phyloP scores from a whole-genome alignment of 1,140 invertebrate species.

The Tribolium madens region DNA sequence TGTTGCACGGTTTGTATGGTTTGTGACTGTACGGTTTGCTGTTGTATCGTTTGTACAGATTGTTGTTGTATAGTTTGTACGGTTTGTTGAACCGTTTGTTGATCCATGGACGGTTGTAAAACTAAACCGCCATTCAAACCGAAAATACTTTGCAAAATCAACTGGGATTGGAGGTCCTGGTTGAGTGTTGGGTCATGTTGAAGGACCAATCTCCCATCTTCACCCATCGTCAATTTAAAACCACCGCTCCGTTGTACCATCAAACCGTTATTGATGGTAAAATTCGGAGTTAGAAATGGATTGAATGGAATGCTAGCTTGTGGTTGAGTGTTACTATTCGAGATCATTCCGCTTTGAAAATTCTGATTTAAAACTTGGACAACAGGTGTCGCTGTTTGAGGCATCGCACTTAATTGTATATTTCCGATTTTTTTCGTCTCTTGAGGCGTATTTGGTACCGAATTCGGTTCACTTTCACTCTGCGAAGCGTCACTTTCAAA shows the following conservation, averaged over 20 bases:
- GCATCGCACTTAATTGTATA: slow-evolving; percentile 60
- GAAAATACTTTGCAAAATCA: slow-evolving; percentile 64
- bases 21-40: slow-evolving; percentile 64
- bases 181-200: slow-evolving; percentile 65
- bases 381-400: slow-evolving; percentile 58
- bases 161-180: slow-evolving; percentile 64
- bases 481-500: slow-evolving; percentile 64
- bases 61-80: slow-evolving; percentile 66
- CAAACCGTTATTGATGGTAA: slow-evolving; percentile 64
- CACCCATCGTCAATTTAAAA: slow-evolving; percentile 63
- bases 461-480: slow-evolving; percentile 62
- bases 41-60: slow-evolving; percentile 64
- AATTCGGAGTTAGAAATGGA: slow-evolving; percentile 62
- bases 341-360: slow-evolving; percentile 61
- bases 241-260: slow-evolving; percentile 63
- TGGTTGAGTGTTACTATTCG: slow-evolving; percentile 55
- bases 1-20: slow-evolving; percentile 65
- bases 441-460: slow-evolving; percentile 56
- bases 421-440: slow-evolving; percentile 59
- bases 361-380: slow-evolving; percentile 60
- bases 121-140: slow-evolving; percentile 63
- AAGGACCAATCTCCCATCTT: slow-evolving; percentile 63
- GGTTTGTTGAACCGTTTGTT: slow-evolving; percentile 64
- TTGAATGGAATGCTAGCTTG: slow-evolving; percentile 58
- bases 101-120: slow-evolving; percentile 63